phyloP scores from a whole-genome alignment of 2,797 vertebrate genomes.

The Anguilla megastoma region DNA sequence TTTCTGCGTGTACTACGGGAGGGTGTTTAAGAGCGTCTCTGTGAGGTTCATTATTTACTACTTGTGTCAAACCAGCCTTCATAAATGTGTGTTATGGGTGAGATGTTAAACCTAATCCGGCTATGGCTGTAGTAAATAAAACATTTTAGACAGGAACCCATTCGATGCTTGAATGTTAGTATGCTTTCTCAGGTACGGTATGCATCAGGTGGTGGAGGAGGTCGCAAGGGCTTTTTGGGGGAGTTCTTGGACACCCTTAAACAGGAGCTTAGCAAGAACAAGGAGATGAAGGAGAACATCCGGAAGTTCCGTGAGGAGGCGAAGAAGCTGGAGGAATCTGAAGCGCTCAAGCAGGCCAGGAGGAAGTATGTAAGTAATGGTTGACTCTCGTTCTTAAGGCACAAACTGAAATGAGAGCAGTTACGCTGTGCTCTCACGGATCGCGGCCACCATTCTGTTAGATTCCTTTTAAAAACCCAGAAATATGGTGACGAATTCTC shows the following conservation, averaged over 20 bases:
- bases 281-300: constrained; percentile 96
- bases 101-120: background rate
- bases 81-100: background rate
- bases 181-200: constrained; percentile 57
- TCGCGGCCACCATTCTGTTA: background rate
- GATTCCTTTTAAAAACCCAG: background rate
- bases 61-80: background rate
- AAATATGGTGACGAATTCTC: background rate
- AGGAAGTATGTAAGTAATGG: constrained; percentile 86
- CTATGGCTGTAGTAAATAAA: background rate
- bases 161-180: background rate
- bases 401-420: background rate
- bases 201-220: constrained; percentile 66
- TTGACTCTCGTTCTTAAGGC: background rate
- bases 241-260: constrained; percentile 90
- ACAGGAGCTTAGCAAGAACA: constrained; percentile 91
- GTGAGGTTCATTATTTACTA: background rate
- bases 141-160: background rate
- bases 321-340: constrained; percentile 91
- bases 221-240: constrained; percentile 88
- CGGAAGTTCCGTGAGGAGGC: constrained; percentile 93
- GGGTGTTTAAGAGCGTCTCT: background rate
- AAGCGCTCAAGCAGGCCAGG: constrained; percentile 86
- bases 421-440: background rate
- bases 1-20: background rate